phyloP scores from a whole-genome alignment of 2,113 vertebrate genomes.

The Dipodomys spectabilis region DNA sequence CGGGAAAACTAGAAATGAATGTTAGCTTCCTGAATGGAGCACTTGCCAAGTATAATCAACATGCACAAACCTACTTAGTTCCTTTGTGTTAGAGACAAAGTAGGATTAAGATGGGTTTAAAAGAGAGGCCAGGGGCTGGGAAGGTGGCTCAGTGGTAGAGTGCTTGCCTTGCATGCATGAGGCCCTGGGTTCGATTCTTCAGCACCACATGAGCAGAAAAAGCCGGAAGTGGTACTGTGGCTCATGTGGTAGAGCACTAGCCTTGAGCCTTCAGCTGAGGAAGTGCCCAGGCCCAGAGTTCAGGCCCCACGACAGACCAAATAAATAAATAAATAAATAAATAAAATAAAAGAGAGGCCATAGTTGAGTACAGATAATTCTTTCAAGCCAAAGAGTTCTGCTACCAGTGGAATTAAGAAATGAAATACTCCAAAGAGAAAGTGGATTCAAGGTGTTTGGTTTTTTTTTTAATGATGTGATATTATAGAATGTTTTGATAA shows the following conservation, averaged over 20 bases:
- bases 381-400: background rate
- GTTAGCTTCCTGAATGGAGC: background rate
- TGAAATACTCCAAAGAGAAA: background rate
- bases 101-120: background rate
- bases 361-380: background rate
- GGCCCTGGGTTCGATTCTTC: too few species aligned
- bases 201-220: too few species aligned
- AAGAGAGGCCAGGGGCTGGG: background rate
- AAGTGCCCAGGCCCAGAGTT: too few species aligned
- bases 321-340: too few species aligned
- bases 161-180: too few species aligned
- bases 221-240: too few species aligned
- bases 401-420: background rate
- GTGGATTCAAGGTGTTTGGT: background rate
- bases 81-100: background rate
- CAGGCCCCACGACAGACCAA: too few species aligned
- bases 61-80: background rate
- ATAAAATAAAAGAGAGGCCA: background rate
- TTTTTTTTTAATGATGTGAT: background rate
- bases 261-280: too few species aligned
- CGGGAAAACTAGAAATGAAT: background rate
- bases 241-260: too few species aligned
- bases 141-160: too few species aligned
- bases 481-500: background rate
- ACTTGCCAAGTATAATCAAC: background rate